Evolutionary conservation across 1,140 invertebrate species (phyloP), one percentile per base, ranked within the genome.

Genomic region (Helicoverpa armigera): DNA sequence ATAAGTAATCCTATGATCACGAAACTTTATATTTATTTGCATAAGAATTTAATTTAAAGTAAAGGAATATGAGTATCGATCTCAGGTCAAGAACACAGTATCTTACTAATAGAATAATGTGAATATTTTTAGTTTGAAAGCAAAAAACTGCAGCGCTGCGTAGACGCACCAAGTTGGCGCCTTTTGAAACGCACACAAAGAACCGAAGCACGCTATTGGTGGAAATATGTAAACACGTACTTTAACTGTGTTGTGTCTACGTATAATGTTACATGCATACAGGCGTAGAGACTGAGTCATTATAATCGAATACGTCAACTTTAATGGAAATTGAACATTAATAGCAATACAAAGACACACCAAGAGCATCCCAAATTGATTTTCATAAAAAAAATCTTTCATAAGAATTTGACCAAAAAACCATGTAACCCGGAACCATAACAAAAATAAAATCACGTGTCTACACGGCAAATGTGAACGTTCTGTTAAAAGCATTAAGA

Each of bases 201-300:
- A 60, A 50, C n/a, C 11, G 16, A 11, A 31, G 43, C 18, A 9
- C 13, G 73, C 35, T 4, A 61, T 75, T 63, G 56, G 73, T 75
- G 73, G 43, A 61, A 61, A 50, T 63, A 43, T 18, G 53, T 50
- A 75, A 74, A 61, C 73, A 75, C 54, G 58, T 61, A 61, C 35
- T 61, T 11, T 53, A 43, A 43, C 35, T 43, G 35, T 43, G 35
- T 43, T 9, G 35, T 43, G 35, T 43, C 5, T 5, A 43, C 4
- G 53, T 54, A 23, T 75, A 50, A 61, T 16, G 35, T 48, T 18
- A 13, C 73, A 14, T 61, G 50, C 14, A 75, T 18, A 75, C 43
- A 58, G 12, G 3, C 73, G 14, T 50, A 48, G 1, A 0, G 35
- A 7, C 63, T 67, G 63, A 67, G 63, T 67, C 63, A 67, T 50